Evolutionary conservation across 2,888 invertebrate genomes (phyloP).

Genomic region (Gryllus longicercus): DNA sequence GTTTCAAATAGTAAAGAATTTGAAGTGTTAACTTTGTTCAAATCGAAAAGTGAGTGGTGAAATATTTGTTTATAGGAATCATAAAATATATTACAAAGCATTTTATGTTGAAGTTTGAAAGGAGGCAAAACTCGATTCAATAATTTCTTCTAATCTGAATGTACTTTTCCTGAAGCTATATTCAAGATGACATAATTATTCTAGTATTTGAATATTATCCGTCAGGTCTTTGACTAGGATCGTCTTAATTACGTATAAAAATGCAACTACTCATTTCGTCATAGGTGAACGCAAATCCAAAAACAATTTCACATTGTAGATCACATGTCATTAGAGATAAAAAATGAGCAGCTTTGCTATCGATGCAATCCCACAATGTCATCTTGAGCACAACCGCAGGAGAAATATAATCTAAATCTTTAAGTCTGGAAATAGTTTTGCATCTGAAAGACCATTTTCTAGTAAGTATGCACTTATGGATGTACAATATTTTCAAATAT

Average conservation of each 20-base stretch:
- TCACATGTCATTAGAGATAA: too few relatives aligned
- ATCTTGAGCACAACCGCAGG: neutral
- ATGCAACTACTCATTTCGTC: too few relatives aligned
- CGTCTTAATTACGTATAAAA: neutral
- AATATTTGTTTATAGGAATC: constrained; percentile 21
- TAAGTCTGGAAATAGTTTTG: constrained; percentile 22
- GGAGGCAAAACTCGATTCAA: neutral
- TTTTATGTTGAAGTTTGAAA: constrained; percentile 9
- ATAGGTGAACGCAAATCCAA: neutral
- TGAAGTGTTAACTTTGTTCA: constrained; percentile 4
- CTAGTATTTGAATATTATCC: too few relatives aligned
- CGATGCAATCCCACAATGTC: neutral
- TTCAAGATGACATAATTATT: neutral
- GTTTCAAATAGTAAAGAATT: constrained; percentile 19
- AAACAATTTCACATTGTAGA: neutral
- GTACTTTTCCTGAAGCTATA: neutral
- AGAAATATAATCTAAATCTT: constrained; percentile 21
- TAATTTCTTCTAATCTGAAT: neutral
- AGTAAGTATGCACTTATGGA: constrained; percentile 33
- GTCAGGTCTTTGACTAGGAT: too few relatives aligned
- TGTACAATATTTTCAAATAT: constrained; percentile 29
- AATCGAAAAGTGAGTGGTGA: neutral
- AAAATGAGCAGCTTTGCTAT: neutral
- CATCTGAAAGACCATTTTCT: constrained; percentile 27
- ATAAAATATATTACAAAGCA: constrained; percentile 23